These are phyloP conservation scores for Drosophila seguyi DNA, from an alignment of 1,140 invertebrate species.

Conservation along the genomic window DNA sequence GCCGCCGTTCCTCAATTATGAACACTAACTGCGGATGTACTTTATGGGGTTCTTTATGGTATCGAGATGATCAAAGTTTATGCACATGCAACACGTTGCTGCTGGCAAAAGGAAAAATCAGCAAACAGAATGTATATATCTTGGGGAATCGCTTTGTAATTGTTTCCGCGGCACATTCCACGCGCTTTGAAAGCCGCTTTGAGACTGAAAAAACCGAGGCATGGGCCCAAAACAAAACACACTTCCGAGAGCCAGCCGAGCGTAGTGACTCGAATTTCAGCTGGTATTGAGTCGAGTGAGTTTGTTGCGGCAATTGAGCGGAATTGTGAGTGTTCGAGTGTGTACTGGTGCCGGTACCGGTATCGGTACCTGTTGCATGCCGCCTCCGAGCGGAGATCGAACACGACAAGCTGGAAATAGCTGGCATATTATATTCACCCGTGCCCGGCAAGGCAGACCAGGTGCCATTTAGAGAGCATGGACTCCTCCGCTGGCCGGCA, in stretches of 20 bases:
- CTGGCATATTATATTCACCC: conserved; percentile 10
- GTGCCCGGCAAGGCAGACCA: conserved; percentile 55
- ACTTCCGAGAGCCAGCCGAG: conserved; percentile 40
- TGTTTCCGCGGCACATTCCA: conserved; percentile 66
- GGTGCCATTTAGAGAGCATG: conserved; percentile 69
- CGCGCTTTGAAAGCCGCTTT: conserved; percentile 79
- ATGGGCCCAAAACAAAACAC: conserved; percentile 50
- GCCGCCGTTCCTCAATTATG: conserved; percentile 22
- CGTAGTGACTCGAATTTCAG: conserved; percentile 26
- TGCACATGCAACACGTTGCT: conserved; percentile 67
- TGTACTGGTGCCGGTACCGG: neutral
- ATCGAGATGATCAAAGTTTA: conserved; percentile 51
- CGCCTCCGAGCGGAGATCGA: conserved; percentile 56
- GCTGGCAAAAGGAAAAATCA: neutral
- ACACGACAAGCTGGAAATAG: conserved; percentile 39
- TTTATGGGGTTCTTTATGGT: conserved; percentile 51
- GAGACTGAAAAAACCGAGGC: conserved; percentile 65
- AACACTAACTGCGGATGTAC: conserved; percentile 70
- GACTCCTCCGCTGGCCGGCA: conserved; percentile 49
- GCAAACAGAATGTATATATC: conserved; percentile 1
- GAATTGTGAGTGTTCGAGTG: conserved; percentile 10
- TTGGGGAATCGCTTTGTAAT: conserved; percentile 19
- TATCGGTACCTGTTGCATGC: conserved; percentile 51
- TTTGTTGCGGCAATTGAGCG: conserved; percentile 3
- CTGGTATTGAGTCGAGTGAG: conserved; percentile 20